phyloP scores from a whole-genome alignment of 2,797 vertebrate genomes.

The Gymnothorax reevesii region DNA sequence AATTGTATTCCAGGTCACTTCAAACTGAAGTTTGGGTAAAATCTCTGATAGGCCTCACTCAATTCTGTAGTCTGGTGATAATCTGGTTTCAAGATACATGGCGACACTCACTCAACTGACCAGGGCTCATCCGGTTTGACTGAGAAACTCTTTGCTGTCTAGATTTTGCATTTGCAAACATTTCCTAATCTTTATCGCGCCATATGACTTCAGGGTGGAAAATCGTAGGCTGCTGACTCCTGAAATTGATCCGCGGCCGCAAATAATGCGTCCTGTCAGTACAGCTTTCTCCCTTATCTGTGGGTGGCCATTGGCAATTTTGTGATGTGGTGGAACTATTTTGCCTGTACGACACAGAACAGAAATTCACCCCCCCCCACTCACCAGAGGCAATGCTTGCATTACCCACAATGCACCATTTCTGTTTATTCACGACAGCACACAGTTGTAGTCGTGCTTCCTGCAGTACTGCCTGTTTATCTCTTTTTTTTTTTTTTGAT shows the following conservation, averaged over 20 bases:
- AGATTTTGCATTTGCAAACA: background rate
- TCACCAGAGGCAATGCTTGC: background rate
- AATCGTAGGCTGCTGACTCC: background rate
- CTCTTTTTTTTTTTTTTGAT: background rate
- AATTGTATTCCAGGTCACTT: too few relatives aligned
- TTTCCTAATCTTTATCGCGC: background rate
- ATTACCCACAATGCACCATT: slow-evolving; percentile 12
- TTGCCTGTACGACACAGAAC: background rate
- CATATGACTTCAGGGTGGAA: background rate
- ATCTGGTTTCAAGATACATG: background rate
- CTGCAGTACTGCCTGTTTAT: background rate
- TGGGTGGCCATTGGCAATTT: too few relatives aligned
- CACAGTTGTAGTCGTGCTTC: background rate
- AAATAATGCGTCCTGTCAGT: background rate
- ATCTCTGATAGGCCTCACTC: background rate
- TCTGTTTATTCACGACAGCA: background rate
- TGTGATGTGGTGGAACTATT: too few relatives aligned
- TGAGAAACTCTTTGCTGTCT: background rate
- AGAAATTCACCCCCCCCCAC: background rate
- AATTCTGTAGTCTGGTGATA: background rate
- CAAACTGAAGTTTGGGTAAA: background rate
- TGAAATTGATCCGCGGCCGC: too few relatives aligned
- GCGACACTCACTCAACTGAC: background rate
- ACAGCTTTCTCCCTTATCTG: too few relatives aligned
- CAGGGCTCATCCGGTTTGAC: background rate